A percentile compares a stretch with the other conserved stretches of the same genome.
Conservation (phyloP, 1,140 invertebrate species). For the Pogonognathellus flavescens region DNA sequence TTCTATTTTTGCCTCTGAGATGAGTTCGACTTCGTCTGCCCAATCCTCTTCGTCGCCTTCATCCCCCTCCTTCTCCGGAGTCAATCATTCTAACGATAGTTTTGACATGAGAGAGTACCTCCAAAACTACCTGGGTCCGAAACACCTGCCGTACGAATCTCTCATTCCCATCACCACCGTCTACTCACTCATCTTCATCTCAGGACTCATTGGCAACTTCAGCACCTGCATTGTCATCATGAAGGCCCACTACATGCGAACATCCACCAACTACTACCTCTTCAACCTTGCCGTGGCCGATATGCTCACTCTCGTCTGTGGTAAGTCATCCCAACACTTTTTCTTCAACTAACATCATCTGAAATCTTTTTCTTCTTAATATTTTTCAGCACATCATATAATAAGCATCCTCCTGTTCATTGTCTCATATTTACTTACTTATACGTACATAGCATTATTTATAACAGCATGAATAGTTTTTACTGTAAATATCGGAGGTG, state of each 20-base stretch:
- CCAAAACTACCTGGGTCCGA: conserved; percentile 68
- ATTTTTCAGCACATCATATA: background rate
- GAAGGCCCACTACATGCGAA: conserved; percentile 71
- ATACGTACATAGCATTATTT: background rate
- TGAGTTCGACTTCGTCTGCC: no score
- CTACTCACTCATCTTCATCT: conserved; percentile 72
- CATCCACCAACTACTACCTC: conserved; percentile 82
- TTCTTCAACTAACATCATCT: background rate
- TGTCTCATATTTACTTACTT: no score
- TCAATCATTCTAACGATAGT: background rate
- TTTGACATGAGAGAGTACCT: conserved; percentile 68
- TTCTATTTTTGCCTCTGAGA: no score
- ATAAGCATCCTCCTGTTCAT: background rate
- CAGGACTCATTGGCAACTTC: conserved; percentile 75
- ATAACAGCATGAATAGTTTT: no score
- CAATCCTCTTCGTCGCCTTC: no score
- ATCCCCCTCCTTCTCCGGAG: background rate
- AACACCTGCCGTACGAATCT: conserved; percentile 68
- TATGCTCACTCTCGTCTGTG: conserved; percentile 69
- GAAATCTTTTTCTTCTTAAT: background rate
- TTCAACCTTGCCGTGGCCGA: conserved; percentile 78
- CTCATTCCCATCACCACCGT: conserved; percentile 72
- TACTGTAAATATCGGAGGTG: no score
- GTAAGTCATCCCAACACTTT: conserved; percentile 67
- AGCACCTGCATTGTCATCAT: conserved; percentile 75